A percentile compares a stretch with the other conserved stretches of the same genome.
Evolutionary conservation across 2,797 vertebrate species (phyloP).

Genomic region (Peromyscus melanophrys): DNA sequence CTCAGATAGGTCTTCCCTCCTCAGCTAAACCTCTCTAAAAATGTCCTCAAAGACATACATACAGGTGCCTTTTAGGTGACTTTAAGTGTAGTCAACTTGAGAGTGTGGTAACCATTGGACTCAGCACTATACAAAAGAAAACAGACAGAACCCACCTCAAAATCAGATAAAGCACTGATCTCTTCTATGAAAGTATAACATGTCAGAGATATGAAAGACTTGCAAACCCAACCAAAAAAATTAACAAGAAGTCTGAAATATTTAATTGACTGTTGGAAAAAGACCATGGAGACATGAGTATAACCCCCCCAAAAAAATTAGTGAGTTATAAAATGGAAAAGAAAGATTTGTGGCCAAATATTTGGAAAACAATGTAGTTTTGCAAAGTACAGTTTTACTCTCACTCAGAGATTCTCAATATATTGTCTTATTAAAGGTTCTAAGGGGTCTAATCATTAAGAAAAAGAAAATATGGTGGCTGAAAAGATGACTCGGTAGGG

Average conservation of each 20-base stretch:
- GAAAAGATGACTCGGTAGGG: too few relatives aligned
- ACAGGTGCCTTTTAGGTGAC: background rate
- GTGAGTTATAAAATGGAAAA: slow-evolving; percentile 3
- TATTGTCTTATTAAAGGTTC: background rate
- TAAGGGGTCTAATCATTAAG: background rate
- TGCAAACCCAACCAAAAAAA: background rate
- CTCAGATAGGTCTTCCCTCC: background rate
- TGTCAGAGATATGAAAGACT: background rate
- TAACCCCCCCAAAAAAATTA: background rate
- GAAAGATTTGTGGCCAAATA: background rate
- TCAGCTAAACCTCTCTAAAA: too few relatives aligned
- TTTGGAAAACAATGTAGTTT: background rate
- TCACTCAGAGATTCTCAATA: background rate
- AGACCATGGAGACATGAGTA: background rate
- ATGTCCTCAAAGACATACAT: background rate
- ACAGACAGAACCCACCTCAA: too few relatives aligned
- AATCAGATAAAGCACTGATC: too few relatives aligned
- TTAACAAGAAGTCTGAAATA: background rate
- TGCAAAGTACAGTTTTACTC: background rate
- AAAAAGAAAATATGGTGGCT: background rate
- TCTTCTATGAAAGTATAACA: background rate
- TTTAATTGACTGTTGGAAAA: background rate
- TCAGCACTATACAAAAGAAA: too few relatives aligned
- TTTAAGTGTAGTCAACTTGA: background rate
- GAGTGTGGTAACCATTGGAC: background rate